A percentile compares a stretch with the other conserved stretches of the same genome.
These are phyloP conservation scores for Diplolepis rosae DNA, from an alignment of 2,888 invertebrate genomes.

Conservation along the genomic window DNA sequence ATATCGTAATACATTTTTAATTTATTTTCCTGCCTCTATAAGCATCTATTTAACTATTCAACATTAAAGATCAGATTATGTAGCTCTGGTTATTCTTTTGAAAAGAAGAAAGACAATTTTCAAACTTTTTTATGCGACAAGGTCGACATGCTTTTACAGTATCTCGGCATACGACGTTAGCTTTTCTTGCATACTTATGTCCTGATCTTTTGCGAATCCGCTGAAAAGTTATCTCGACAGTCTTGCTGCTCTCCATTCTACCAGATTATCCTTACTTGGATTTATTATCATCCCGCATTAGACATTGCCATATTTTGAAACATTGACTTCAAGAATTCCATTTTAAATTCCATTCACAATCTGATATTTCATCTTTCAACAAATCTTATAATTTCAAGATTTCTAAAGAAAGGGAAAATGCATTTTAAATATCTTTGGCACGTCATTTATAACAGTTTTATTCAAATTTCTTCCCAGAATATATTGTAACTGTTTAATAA, in stretches of 20 bases:
- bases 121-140: conserved; percentile 2
- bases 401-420: too few species aligned
- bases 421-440: too few species aligned
- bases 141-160: neutral
- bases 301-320: conserved; percentile 13
- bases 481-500: conserved; percentile 7
- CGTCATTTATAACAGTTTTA: too few species aligned
- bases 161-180: neutral
- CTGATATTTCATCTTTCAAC: neutral
- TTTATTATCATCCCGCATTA: conserved; percentile 30
- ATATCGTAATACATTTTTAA: too few species aligned
- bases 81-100: conserved; percentile 6
- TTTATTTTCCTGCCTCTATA: neutral
- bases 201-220: conserved; percentile 28
- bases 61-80: neutral
- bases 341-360: neutral
- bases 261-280: conserved; percentile 16
- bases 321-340: neutral
- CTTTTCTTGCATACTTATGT: conserved; percentile 20
- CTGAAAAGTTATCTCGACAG: conserved; percentile 30
- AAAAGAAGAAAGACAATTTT: conserved; percentile 8
- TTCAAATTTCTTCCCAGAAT: too few species aligned
- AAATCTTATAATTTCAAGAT: too few species aligned
- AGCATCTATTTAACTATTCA: neutral
- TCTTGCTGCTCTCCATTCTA: conserved; percentile 27